Evolutionary conservation across 2,888 invertebrate genomes (phyloP).

Genomic region (Rhingia campestris): DNA sequence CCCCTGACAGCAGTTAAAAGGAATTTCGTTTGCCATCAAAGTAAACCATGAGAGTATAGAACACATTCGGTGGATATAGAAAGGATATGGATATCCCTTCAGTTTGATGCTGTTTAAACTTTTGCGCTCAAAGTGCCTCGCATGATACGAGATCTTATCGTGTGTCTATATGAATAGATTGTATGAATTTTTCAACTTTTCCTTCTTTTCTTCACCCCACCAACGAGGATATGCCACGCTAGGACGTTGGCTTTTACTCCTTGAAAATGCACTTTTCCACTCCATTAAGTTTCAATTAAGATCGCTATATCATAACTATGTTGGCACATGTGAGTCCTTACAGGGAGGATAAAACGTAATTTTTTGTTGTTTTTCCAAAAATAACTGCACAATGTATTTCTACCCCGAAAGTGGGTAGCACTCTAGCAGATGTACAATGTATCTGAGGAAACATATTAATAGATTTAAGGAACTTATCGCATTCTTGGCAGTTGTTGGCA

Average conservation of each 20-base stretch:
- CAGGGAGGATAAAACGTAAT: not conserved
- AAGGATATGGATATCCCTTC: conserved; percentile 45
- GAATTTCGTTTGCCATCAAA: conserved; percentile 42
- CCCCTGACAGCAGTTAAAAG: conserved; percentile 25
- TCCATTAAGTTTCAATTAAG: conserved; percentile 70
- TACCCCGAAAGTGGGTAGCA: conserved; percentile 11
- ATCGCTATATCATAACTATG: conserved; percentile 58
- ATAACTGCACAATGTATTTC: not conserved
- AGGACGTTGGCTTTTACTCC: conserved; percentile 25
- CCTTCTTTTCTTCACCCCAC: conserved; percentile 7
- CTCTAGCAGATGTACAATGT: conserved; percentile 2
- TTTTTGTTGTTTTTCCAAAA: not conserved
- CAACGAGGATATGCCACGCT: not conserved
- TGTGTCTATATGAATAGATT: conserved; percentile 12
- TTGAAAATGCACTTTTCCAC: conserved; percentile 67
- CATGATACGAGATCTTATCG: conserved; percentile 13
- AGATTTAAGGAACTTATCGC: conserved; percentile 49
- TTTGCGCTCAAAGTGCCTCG: conserved; percentile 35
- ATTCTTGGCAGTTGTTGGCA: conserved; percentile 28
- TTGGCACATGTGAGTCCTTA: conserved; percentile 32
- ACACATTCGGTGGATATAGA: not conserved
- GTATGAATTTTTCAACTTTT: conserved; percentile 16
- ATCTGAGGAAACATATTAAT: conserved; percentile 43
- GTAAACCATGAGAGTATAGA: conserved; percentile 29
- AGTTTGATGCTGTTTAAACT: conserved; percentile 54